Conservation (phyloP, 37 sponge, comb jelly and placozoan species). For the Bolinopsis microptera region DNA sequence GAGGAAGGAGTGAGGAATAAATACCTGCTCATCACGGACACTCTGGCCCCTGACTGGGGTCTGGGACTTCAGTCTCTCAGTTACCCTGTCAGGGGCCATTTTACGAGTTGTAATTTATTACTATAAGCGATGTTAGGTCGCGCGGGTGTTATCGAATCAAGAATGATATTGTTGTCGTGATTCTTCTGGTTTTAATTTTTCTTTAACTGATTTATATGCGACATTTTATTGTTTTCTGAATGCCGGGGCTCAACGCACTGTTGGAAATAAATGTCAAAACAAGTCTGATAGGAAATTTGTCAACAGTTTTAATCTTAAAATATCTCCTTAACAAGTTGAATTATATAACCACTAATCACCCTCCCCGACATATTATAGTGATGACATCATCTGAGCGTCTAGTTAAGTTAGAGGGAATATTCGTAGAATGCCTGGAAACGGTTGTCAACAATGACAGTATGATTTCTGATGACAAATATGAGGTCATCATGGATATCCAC, state of each 20-base stretch:
- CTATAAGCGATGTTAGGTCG: neutral
- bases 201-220: neutral
- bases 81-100: neutral
- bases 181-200: neutral
- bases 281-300: no score
- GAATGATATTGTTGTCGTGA: neutral
- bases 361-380: no score
- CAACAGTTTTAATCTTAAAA: no score
- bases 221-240: neutral
- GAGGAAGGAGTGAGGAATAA: neutral
- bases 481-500: conserved; percentile 43
- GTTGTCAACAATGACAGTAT: conserved; percentile 34
- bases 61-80: neutral
- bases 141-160: neutral
- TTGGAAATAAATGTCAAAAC: no score
- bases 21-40: neutral
- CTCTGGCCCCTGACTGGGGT: neutral
- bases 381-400: conserved; percentile 6
- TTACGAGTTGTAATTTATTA: neutral
- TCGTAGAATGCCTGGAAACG: conserved; percentile 22
- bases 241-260: no score
- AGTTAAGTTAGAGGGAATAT: neutral
- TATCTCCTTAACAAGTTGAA: no score
- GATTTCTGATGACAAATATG: conserved; percentile 45
- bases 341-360: no score